These are phyloP conservation scores for Centropyge bicolor DNA, from an alignment of 2,797 vertebrate species.

Conservation along the genomic window DNA sequence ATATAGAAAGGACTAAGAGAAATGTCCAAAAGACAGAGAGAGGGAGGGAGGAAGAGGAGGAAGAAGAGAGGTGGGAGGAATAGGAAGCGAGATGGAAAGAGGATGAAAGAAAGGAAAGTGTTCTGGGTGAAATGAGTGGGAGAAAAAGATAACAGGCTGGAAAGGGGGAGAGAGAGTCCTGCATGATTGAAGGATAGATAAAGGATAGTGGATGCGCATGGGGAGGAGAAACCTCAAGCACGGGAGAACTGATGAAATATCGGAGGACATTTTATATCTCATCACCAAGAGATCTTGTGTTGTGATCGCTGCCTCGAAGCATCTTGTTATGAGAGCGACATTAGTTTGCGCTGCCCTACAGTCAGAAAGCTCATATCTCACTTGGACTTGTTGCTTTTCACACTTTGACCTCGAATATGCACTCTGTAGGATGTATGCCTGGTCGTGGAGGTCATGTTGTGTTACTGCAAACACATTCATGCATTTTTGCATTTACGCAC, in stretches of 20 bases:
- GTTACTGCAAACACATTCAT: not conserved
- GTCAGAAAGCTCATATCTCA: slow-evolving; percentile 34
- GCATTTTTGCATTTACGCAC: not conserved
- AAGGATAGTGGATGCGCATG: slow-evolving; percentile 69
- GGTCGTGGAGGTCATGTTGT: slow-evolving; percentile 18
- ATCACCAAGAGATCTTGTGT: slow-evolving; percentile 58
- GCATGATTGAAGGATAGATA: slow-evolving; percentile 78
- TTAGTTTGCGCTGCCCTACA: slow-evolving; percentile 51
- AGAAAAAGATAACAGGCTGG: slow-evolving; percentile 73
- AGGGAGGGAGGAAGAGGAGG: slow-evolving; percentile 58
- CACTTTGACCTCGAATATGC: slow-evolving; percentile 57
- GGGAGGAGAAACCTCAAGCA: slow-evolving; percentile 63
- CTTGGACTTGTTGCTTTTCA: slow-evolving; percentile 64
- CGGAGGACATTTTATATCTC: slow-evolving; percentile 71
- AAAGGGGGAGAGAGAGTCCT: slow-evolving; percentile 59
- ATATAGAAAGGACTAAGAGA: slow-evolving; percentile 75
- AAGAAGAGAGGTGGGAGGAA: slow-evolving; percentile 77
- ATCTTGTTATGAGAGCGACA: slow-evolving; percentile 32
- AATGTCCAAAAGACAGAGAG: slow-evolving; percentile 77
- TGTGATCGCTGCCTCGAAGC: slow-evolving; percentile 60
- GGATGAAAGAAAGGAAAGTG: slow-evolving; percentile 82
- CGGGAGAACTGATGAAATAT: slow-evolving; percentile 68
- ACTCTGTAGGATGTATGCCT: not conserved
- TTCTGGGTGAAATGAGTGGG: slow-evolving; percentile 77
- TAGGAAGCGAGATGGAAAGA: slow-evolving; percentile 80